A percentile compares a stretch with the other conserved stretches of the same genome.
These are phyloP conservation scores for Melanostigma gelatinosum DNA, from an alignment of 2,113 vertebrate species.

Conservation along the genomic window DNA sequence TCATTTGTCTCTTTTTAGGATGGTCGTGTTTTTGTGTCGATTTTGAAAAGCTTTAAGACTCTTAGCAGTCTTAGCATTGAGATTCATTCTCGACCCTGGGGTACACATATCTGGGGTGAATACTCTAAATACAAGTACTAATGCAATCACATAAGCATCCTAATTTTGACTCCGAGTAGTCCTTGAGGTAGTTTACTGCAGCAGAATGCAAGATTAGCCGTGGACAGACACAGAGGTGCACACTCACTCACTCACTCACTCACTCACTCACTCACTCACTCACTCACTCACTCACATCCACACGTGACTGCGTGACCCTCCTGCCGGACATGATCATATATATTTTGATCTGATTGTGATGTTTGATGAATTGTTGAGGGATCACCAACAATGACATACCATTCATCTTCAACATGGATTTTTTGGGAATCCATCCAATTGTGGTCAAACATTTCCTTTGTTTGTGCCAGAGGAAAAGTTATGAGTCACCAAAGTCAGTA, in stretches of 20 bases:
- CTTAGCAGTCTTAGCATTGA: background rate
- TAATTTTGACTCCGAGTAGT: background rate
- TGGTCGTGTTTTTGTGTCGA: background rate
- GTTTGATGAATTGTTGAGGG: background rate
- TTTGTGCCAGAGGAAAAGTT: background rate
- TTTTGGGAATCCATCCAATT: background rate
- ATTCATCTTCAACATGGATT: background rate
- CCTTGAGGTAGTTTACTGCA: too few relatives aligned
- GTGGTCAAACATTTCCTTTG: background rate
- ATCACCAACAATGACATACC: background rate
- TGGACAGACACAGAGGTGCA: too few relatives aligned
- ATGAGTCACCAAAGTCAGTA: background rate
- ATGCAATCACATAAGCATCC: background rate
- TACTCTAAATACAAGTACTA: background rate
- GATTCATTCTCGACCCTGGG: background rate
- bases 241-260: too few relatives aligned
- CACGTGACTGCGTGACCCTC: too few relatives aligned
- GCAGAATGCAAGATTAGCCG: too few relatives aligned
- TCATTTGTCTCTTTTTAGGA: background rate
- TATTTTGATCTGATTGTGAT: background rate
- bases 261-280: too few relatives aligned
- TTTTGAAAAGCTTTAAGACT: conserved; percentile 23
- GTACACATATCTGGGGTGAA: background rate
- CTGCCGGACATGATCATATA: too few relatives aligned
- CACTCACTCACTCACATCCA: too few relatives aligned